Base-by-base conservation (phyloP, 2,888 invertebrate genomes). In the Archips xylosteana region DNA sequence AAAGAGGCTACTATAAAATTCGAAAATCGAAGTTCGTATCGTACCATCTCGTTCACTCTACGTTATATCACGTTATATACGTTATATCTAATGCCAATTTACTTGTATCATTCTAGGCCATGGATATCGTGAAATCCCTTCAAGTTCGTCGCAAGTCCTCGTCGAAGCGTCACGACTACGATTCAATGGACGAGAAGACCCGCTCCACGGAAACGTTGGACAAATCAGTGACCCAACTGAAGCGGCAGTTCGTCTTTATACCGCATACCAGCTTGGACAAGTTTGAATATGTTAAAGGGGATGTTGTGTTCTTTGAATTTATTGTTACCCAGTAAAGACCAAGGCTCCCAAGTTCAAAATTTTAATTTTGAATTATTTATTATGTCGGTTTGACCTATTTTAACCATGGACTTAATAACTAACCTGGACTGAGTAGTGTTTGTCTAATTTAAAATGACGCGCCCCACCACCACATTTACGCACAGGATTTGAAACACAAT, bases 41-140 rank as follows among this genome's bases (percentile, higher is more conserved):
- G 23, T 23, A 23, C 23, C 12, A 3, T 12, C 45, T 47, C 45
- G 10, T 47, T 47, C 2, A 47, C 12, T 12, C 45, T n/a, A n/a
- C n/a, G n/a, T n/a, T n/a, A n/a, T n/a, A n/a, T n/a, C n/a, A n/a
- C n/a, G n/a, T n/a, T n/a, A n/a, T 45, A 23, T 23, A 23, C 23
- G 23, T 15, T n/a, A n/a, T n/a, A n/a, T 36, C 5, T 36, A 36
- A 3, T 36, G 5, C 36, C 3, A 51, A 15, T 15, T 57, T 63
- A 9, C 9, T 82, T 84, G 12, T n/a, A 42, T 67, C 60, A 67
- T 76, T 59, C 10, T 88, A 96, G 95, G 93, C 95, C 0, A 96
- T 95, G 89, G 95, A 96, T 85, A 96, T 96, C 79, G 94, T 96
- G 0, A 96, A 96, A 81, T 94, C 94, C 0, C 94, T 96, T 2